phyloP scores from a whole-genome alignment of 2,797 vertebrate species.

The Halcyon smyrnensis region DNA sequence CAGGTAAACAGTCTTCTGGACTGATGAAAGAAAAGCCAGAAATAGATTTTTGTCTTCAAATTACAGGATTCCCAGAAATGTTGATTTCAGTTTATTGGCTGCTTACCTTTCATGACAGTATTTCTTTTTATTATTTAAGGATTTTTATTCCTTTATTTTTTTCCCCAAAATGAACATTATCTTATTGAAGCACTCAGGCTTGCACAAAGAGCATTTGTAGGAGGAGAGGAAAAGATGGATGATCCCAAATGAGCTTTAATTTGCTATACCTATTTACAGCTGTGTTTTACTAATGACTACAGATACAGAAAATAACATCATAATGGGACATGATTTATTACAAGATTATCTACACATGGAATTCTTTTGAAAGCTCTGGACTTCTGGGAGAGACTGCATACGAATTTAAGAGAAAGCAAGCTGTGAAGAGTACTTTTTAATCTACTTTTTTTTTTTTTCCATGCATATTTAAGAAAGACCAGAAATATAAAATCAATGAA shows the following conservation, averaged over 20 bases:
- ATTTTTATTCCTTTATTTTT: neutral
- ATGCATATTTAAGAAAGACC: neutral
- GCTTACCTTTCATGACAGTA: neutral
- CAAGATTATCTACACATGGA: neutral
- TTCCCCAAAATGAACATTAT: neutral
- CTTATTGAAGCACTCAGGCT: neutral
- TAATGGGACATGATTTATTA: neutral
- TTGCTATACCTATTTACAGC: neutral
- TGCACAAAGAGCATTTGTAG: neutral
- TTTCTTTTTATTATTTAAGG: neutral
- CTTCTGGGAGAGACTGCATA: neutral
- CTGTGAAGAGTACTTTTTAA: neutral
- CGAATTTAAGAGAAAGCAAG: neutral
- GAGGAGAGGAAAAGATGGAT: neutral
- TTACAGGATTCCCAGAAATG: neutral
- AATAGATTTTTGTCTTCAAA: neutral
- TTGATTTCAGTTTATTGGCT: neutral
- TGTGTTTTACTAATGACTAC: neutral
- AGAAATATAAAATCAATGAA: neutral
- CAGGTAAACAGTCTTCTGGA: neutral
- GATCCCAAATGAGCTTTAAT: neutral
- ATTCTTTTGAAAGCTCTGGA: neutral
- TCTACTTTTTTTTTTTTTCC: neutral
- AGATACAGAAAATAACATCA: neutral
- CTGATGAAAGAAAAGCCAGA: neutral